Evolutionary conservation across 2,888 invertebrate species (phyloP), one percentile per base, ranked within the genome.

Genomic region (Hirtodrosophila confusa): DNA sequence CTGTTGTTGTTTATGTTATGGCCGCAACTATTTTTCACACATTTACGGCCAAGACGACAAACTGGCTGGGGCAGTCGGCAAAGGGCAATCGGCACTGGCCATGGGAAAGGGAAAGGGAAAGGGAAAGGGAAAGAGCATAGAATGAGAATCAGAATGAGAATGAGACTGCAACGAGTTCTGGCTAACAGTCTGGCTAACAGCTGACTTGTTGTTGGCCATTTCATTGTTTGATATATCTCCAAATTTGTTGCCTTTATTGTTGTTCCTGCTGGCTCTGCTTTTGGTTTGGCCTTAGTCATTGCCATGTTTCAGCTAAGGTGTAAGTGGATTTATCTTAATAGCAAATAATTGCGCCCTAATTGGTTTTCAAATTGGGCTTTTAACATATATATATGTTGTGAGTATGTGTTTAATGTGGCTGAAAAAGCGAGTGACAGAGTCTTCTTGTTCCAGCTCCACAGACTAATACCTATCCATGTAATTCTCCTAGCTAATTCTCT

Each of bases 281-380:
- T 27, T 47, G 41, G 47, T 45, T 55, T 39, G 43, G 35, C 43
- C 75, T 68, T 75, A 78, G 62, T 75, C 86, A 65, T 36, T 71
- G 72, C 60, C 35, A 27, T 58, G 40, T 48, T 3, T 27, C 27
- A 27, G 27, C 6, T 27, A 41, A 56, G 56, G 48, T 37, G 44
- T 40, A 53, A 57, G 56, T 78, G 67, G 51, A 61, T 55, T 68
- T 44, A 56, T 45, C 62, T 71, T 80, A 74, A 86, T 74, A 57
- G 57, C 64, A 67, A 77, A 86, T 84, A 86, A 86, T 86, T 86
- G 78, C 72, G 45, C 50, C 40, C 65, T 72, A 80, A 80, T 80
- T 77, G 80, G 65, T 57, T 57, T 51, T 41, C 33, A 72, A 80
- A 85, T 80, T 80, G 69, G 55, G 45, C 37, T 44, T 60, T 60